A percentile compares a stretch with the other conserved stretches of the same genome.
Conservation (phyloP, 2,113 vertebrate species). For the Neotoma lepida region DNA sequence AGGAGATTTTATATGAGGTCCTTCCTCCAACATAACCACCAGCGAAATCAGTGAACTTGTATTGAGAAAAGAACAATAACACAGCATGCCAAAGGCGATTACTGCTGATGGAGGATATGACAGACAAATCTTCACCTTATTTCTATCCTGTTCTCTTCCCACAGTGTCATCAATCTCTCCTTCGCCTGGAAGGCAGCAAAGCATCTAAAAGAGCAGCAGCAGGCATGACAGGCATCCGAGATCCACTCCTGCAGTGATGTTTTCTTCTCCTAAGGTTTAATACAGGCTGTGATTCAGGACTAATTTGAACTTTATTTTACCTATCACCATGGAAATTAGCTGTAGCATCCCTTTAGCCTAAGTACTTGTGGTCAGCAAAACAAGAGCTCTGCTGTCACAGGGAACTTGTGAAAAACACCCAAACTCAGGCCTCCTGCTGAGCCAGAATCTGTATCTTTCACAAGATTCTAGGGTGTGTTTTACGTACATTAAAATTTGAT, state of each 20-base stretch:
- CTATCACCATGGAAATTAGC: neutral
- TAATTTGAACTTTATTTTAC: neutral
- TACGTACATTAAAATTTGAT: conserved; percentile 11
- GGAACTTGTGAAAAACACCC: neutral
- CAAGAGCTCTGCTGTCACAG: neutral
- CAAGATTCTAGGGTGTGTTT: neutral
- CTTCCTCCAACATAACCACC: neutral
- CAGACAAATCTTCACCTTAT: conserved; percentile 36
- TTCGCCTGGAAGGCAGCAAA: neutral
- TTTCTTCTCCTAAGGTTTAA: neutral
- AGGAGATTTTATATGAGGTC: conserved; percentile 6
- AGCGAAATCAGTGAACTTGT: conserved; percentile 7
- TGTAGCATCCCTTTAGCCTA: neutral
- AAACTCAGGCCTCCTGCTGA: neutral
- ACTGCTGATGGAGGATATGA: neutral
- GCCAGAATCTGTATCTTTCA: neutral
- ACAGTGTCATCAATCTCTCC: conserved; percentile 1
- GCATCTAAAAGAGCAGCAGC: neutral
- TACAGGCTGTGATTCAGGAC: neutral
- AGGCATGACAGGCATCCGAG: neutral
- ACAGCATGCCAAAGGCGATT: conserved; percentile 25
- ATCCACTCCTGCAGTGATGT: neutral
- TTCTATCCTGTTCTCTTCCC: conserved; percentile 1
- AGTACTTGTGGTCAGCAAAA: neutral
- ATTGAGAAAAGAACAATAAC: conserved; percentile 55